Percentiles rank a stretch among this genome's conserved stretches.
These are phyloP conservation scores for Athalia circularis DNA, from an alignment of 2,888 invertebrate genomes.

Conservation along the genomic window DNA sequence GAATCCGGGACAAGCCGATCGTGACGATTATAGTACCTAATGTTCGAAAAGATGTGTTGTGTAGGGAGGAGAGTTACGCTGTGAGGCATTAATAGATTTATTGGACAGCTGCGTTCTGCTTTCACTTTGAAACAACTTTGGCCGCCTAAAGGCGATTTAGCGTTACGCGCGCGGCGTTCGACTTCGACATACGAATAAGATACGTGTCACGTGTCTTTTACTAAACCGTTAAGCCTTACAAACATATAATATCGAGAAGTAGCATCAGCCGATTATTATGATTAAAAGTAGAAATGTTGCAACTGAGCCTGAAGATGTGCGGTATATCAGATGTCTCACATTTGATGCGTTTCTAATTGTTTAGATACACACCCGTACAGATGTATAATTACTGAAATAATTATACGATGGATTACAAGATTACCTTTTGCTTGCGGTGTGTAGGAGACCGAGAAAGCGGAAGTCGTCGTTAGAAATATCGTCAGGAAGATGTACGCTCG, in stretches of 20 bases:
- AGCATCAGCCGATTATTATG: too few relatives aligned
- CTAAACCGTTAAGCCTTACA: slow-evolving; percentile 28
- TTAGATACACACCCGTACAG: too few relatives aligned
- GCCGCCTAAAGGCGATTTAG: slow-evolving; percentile 24
- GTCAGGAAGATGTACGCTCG: slow-evolving; percentile 61
- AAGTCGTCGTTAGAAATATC: slow-evolving; percentile 60
- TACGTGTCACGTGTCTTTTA: slow-evolving; percentile 25
- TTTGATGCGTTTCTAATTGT: too few relatives aligned
- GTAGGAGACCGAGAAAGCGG: slow-evolving; percentile 64
- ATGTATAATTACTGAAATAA: background rate
- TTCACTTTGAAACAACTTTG: slow-evolving; percentile 29
- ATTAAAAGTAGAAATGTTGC: too few relatives aligned
- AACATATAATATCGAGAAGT: background rate
- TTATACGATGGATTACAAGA: slow-evolving; percentile 14
- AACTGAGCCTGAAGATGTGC: too few relatives aligned
- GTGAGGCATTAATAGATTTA: slow-evolving; percentile 16
- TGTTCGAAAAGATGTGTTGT: too few relatives aligned
- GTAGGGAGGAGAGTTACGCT: too few relatives aligned
- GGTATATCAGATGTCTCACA: too few relatives aligned
- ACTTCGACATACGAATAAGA: slow-evolving; percentile 5
- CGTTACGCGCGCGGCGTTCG: background rate
- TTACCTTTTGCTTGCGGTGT: slow-evolving; percentile 61
- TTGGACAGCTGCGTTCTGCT: slow-evolving; percentile 37
- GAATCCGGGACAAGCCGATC: too few relatives aligned
- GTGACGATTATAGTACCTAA: too few relatives aligned